phyloP scores from a whole-genome alignment of 2,797 vertebrate species.

The Chaetodon trifasciatus region DNA sequence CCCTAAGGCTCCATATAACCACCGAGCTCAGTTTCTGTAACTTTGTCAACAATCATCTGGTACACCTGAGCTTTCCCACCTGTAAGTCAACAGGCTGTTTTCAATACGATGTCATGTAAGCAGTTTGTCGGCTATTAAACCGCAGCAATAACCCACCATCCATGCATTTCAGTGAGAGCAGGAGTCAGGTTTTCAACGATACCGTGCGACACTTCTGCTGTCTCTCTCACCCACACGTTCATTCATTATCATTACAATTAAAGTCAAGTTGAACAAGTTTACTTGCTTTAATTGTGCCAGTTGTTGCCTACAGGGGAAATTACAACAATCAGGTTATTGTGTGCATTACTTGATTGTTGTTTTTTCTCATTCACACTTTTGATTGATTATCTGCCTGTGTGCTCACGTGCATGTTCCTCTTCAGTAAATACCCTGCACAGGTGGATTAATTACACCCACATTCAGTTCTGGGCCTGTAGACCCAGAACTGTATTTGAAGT shows the following conservation, averaged over 20 bases:
- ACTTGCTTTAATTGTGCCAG: neutral
- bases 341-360: neutral
- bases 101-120: neutral
- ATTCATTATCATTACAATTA: constrained; percentile 20
- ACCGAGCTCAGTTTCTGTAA: neutral
- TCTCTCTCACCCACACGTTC: constrained; percentile 40
- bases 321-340: constrained; percentile 9
- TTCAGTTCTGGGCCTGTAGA: constrained; percentile 11
- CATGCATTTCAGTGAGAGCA: neutral
- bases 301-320: neutral
- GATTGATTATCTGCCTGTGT: constrained; percentile 33
- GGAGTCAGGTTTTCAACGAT: neutral
- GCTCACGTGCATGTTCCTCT: constrained; percentile 30
- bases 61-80: neutral
- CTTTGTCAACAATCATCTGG: neutral
- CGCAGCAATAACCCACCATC: neutral
- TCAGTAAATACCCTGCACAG: constrained; percentile 30
- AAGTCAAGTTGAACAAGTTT: constrained; percentile 34
- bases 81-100: neutral
- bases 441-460: constrained; percentile 46
- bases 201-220: neutral
- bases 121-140: neutral
- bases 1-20: neutral
- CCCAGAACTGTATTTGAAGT: constrained; percentile 22
- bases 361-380: constrained; percentile 26